Evolutionary conservation across 2,888 invertebrate species (phyloP).

Genomic region (Drosophila mulleri): DNA sequence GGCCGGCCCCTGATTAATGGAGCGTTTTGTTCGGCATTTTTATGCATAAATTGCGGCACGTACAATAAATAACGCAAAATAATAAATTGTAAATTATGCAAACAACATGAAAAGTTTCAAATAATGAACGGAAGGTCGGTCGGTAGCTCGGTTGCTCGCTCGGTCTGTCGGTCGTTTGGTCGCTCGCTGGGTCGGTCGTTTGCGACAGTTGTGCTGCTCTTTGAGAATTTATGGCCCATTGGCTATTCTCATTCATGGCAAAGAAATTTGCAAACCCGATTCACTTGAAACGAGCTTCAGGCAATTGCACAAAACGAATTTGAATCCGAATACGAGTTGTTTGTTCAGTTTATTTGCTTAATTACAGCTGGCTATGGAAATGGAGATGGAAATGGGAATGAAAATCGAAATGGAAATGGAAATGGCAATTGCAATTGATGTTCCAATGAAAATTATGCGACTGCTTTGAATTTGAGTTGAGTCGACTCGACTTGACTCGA

Average conservation of each 20-base stretch:
- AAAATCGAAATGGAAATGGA: constrained; percentile 28
- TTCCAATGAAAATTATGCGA: constrained; percentile 47
- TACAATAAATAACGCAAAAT: constrained; percentile 78
- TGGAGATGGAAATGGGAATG: constrained; percentile 24
- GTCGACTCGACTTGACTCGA: background rate
- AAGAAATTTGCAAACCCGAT: constrained; percentile 76
- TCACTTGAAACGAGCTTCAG: constrained; percentile 52
- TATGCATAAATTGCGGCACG: constrained; percentile 74
- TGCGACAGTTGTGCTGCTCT: constrained; percentile 45
- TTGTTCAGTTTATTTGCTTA: constrained; percentile 45
- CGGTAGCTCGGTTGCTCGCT: background rate
- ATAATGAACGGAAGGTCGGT: constrained; percentile 68
- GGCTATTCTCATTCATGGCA: constrained; percentile 57
- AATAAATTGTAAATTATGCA: constrained; percentile 79
- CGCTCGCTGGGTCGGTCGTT: background rate
- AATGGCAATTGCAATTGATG: constrained; percentile 42
- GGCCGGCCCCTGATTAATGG: constrained; percentile 72
- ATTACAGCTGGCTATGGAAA: constrained; percentile 36
- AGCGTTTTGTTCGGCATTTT: constrained; percentile 73
- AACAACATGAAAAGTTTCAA: constrained; percentile 72
- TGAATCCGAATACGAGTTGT: constrained; percentile 14
- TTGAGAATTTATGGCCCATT: constrained; percentile 58
- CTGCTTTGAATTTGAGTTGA: constrained; percentile 23
- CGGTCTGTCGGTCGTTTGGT: constrained; percentile 34
- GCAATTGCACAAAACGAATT: constrained; percentile 45